Percentiles rank a stretch among this genome's conserved stretches.
Conservation (phyloP, 2,797 vertebrate species). For the Lacerta agilis region DNA sequence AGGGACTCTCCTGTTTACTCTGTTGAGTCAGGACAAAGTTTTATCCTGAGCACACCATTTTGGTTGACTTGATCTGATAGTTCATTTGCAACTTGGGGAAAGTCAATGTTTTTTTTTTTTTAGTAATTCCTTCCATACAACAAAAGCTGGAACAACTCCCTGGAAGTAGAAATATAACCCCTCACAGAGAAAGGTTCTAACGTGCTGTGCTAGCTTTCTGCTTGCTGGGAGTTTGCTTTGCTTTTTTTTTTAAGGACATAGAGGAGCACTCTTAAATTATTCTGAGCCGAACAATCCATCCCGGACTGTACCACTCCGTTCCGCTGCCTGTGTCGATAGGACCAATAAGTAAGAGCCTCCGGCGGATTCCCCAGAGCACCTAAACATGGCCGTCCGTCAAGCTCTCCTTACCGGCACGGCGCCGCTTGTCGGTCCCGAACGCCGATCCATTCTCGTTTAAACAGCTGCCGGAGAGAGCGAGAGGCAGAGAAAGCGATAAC, state of each 20-base stretch:
- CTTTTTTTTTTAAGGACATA: not conserved
- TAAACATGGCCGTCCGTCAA: not conserved
- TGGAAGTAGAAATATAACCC: not conserved
- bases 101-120: too few species aligned
- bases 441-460: conserved; percentile 45
- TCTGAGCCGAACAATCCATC: rapidly evolving
- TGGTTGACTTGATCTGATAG: too few species aligned
- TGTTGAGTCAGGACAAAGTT: too few species aligned
- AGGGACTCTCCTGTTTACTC: too few species aligned
- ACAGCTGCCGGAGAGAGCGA: conserved; percentile 6
- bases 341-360: not conserved
- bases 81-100: too few species aligned
- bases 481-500: conserved; percentile 40
- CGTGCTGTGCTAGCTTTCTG: not conserved
- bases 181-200: not conserved
- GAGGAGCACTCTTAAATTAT: not conserved
- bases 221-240: not conserved
- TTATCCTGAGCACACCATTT: too few species aligned
- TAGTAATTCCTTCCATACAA: too few species aligned
- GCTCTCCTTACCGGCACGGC: not conserved
- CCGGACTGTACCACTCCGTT: not conserved
- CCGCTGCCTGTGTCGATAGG: not conserved
- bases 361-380: not conserved
- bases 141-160: not conserved
- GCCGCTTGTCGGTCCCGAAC: conserved; percentile 32